Evolutionary conservation across 2,888 invertebrate species (phyloP), one percentile per base, ranked within the genome.

Genomic region (Flabesymbios commensalis): DNA sequence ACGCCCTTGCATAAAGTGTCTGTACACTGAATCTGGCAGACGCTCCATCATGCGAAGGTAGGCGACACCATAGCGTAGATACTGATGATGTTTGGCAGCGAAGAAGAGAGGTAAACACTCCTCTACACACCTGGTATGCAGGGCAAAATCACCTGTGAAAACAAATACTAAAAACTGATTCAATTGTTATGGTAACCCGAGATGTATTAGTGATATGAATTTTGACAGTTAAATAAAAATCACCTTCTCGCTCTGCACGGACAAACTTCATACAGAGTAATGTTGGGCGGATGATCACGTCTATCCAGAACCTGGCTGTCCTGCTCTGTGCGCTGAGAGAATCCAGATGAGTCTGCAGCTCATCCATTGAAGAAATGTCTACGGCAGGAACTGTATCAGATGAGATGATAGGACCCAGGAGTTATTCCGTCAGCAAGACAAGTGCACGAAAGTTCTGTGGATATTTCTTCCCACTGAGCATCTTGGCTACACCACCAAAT

Each of bases 391-490:
- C 24, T 3, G 41, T 41, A 26, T 14, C 14, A 32, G 39, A 17
- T 14, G 17, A 17, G 17, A 36, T 36, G 39, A 36, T 36, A 36
- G 39, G 17, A 36, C 61, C 61, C 22, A 70, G 53, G 22, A 65
- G 22, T 45, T 70, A 67, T 41, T 67, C 67, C 26, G 57, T 43
- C 19, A 67, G 43, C 22, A 67, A 26, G 14, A 66, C 31, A 10
- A 69, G 47, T 14, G 64, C 69, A 42, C 63, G 31, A 10, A 66
- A 33, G 36, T 69, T 69, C 42, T 68, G 67, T 1, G 72, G 68
- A 57, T 65, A 67, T 33, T 67, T 67, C 54, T 72, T 72, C 7
- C 69, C 71, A n/a, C 58, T 39, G 10, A 74, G 52, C 71, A 73
- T 68, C 32, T 63, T 63, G 2, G 49, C 1, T 0, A 73, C 69